phyloP scores from a whole-genome alignment of 2,113 vertebrate genomes.

The Atlantisia rogersi region DNA sequence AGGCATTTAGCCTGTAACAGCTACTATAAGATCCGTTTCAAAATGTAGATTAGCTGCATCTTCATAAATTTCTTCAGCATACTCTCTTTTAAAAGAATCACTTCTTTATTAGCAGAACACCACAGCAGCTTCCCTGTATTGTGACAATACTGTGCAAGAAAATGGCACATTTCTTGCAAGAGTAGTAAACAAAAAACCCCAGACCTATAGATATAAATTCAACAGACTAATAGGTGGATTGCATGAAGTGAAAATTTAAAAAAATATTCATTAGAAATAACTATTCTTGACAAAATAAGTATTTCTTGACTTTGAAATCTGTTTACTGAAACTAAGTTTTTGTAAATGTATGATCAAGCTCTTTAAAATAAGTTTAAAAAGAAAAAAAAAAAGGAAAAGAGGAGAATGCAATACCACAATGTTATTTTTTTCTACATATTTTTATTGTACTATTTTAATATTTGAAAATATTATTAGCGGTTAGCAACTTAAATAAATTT shows the following conservation, averaged over 20 bases:
- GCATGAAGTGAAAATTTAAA: not conserved
- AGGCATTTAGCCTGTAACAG: not conserved
- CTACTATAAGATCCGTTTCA: not conserved
- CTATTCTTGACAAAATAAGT: not conserved
- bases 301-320: not conserved
- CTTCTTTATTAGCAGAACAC: not conserved
- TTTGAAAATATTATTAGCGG: not conserved
- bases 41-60: not conserved
- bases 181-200: not conserved
- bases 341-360: not conserved
- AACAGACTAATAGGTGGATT: not conserved
- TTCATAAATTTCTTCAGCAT: not conserved
- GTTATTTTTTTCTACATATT: not conserved
- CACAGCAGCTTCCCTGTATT: not conserved
- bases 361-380: not conserved
- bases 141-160: not conserved
- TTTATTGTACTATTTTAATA: not conserved
- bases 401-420: not conserved
- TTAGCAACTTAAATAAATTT: not conserved
- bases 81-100: not conserved
- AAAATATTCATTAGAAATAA: not conserved
- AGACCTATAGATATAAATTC: not conserved
- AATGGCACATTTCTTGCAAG: not conserved
- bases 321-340: not conserved
- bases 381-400: not conserved